Percentiles rank a stretch among this genome's conserved stretches.
Conservation (phyloP, 2,888 invertebrate genomes). For the Hoplodrina ambigua region DNA sequence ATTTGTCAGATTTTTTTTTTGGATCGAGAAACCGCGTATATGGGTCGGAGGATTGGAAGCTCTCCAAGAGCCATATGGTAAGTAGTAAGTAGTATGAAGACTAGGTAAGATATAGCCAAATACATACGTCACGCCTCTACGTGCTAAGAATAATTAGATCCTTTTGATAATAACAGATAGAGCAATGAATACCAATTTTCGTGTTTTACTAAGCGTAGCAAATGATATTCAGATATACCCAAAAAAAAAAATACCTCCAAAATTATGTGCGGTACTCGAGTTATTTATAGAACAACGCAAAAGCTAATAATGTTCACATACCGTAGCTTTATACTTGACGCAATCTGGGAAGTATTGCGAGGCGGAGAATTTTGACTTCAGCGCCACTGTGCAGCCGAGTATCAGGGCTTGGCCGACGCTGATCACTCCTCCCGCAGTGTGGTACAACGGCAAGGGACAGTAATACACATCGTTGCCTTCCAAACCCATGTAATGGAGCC, state of each 20-base stretch:
- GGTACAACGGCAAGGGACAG: slow-evolving; percentile 98
- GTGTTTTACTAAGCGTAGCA: slow-evolving; percentile 20
- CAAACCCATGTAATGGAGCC: slow-evolving; percentile 92
- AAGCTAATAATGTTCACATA: slow-evolving; percentile 84
- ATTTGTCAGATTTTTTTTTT: too few relatives aligned
- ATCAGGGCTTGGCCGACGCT: slow-evolving; percentile 95
- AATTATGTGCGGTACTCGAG: background rate
- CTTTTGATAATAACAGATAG: background rate
- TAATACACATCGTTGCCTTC: slow-evolving; percentile 94
- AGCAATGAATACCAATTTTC: slow-evolving; percentile 4
- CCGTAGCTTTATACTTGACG: slow-evolving; percentile 98
- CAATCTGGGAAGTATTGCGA: slow-evolving; percentile 98
- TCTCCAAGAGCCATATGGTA: too few relatives aligned
- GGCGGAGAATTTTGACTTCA: slow-evolving; percentile 98
- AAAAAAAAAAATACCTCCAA: slow-evolving; percentile 4
- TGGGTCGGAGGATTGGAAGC: too few relatives aligned
- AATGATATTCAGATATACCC: background rate
- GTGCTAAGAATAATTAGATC: background rate
- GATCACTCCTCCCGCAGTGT: slow-evolving; percentile 98
- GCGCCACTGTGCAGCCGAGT: slow-evolving; percentile 95
- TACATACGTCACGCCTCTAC: background rate
- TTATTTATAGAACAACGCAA: background rate
- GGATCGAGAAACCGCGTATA: too few relatives aligned
- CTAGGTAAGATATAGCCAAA: too few relatives aligned
- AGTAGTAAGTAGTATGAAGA: too few relatives aligned